These are phyloP conservation scores for Intellagama lesueurii DNA, from an alignment of 2,797 vertebrate genomes.

Conservation along the genomic window DNA sequence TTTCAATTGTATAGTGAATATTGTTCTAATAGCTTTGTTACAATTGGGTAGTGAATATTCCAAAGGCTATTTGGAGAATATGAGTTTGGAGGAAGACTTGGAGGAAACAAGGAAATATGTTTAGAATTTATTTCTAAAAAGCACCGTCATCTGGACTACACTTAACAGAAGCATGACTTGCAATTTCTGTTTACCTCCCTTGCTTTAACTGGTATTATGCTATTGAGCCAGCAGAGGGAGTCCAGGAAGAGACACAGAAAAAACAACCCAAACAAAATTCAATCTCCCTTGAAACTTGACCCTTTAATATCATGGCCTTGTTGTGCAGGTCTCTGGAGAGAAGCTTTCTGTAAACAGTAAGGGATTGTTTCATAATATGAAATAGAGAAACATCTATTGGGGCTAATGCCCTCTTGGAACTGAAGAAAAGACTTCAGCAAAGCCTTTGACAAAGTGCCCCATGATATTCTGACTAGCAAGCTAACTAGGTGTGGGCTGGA, in stretches of 20 bases:
- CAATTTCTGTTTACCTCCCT: neutral
- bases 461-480: too few relatives aligned
- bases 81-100: neutral
- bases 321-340: neutral
- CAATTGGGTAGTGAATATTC: neutral
- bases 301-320: neutral
- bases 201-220: neutral
- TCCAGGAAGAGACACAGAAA: neutral
- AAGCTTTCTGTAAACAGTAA: slow-evolving; percentile 8
- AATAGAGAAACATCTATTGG: slow-evolving; percentile 25
- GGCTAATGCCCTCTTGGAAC: too few relatives aligned
- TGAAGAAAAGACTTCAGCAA: too few relatives aligned
- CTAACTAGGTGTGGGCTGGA: too few relatives aligned
- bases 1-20: neutral
- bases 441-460: too few relatives aligned
- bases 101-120: neutral
- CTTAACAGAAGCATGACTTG: neutral
- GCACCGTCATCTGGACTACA: neutral
- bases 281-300: neutral
- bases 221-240: slow-evolving; percentile 31
- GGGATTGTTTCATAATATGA: slow-evolving; percentile 21
- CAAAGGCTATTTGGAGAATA: neutral
- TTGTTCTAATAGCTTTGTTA: neutral
- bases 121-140: rapidly evolving
- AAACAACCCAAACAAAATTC: neutral